These are phyloP conservation scores for Drosophila pallidifrons DNA, from an alignment of 1,140 invertebrate species.

Conservation along the genomic window DNA sequence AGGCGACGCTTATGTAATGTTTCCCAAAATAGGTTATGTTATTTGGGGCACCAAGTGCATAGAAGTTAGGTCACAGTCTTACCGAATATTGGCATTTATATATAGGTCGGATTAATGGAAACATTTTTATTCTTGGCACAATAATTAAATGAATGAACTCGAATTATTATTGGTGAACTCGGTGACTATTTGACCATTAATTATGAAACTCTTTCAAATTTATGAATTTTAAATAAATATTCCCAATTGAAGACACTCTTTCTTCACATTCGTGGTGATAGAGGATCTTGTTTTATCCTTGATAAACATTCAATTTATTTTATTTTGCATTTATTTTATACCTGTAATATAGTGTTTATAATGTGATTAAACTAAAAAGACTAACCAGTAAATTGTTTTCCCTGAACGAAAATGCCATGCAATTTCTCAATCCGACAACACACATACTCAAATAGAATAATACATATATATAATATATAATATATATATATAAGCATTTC, in stretches of 20 bases:
- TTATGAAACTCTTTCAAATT: not conserved
- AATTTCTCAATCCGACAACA: constrained; percentile 16
- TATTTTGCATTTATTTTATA: constrained; percentile 30
- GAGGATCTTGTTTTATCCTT: constrained; percentile 28
- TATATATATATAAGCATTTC: constrained; percentile 13
- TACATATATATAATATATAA: no score
- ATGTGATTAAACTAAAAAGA: constrained; percentile 76
- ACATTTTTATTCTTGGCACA: not conserved
- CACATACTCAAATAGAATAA: constrained; percentile 17
- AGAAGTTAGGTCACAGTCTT: constrained; percentile 4
- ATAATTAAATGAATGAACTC: no score
- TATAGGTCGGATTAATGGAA: not conserved
- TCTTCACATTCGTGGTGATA: not conserved
- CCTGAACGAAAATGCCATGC: constrained; percentile 28
- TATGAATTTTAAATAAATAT: not conserved
- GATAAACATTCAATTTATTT: constrained; percentile 16
- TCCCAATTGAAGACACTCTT: not conserved
- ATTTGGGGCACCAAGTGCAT: constrained; percentile 5
- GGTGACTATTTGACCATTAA: not conserved
- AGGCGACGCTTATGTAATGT: constrained; percentile 4
- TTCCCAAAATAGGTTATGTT: constrained; percentile 16
- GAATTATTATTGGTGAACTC: no score
- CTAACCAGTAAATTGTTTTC: constrained; percentile 58
- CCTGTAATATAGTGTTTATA: constrained; percentile 79
- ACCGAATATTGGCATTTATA: constrained; percentile 1